These are phyloP conservation scores for Psittacula echo DNA, from an alignment of 2,797 vertebrate genomes.

Conservation along the genomic window DNA sequence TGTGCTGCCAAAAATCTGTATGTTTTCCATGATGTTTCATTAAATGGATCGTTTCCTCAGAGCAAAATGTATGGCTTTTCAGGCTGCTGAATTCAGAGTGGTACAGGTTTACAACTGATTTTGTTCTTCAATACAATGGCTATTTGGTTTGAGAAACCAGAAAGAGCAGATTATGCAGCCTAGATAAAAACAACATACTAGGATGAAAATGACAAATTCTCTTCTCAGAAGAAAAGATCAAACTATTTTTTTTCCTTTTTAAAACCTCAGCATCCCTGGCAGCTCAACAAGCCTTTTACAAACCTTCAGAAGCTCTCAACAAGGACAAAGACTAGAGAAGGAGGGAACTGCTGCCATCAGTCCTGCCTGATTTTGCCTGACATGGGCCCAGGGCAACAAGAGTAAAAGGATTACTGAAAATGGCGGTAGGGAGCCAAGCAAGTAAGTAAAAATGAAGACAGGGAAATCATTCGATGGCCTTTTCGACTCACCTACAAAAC, in stretches of 20 bases:
- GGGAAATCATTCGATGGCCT: not conserved
- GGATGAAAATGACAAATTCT: not conserved
- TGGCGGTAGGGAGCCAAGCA: not conserved
- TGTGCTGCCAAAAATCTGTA: conserved; percentile 24
- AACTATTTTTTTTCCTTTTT: not conserved
- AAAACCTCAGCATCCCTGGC: not conserved
- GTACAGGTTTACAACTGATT: not conserved
- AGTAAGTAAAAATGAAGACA: not conserved
- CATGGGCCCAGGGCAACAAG: not conserved
- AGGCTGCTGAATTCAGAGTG: not conserved
- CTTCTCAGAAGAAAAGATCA: not conserved
- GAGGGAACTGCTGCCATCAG: not conserved
- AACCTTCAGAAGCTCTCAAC: not conserved
- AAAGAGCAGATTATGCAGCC: not conserved
- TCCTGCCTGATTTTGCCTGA: not conserved
- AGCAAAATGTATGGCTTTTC: not conserved
- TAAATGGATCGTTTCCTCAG: not conserved
- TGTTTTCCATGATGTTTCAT: not conserved
- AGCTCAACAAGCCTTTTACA: not conserved
- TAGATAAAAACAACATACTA: not conserved
- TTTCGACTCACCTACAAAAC: not conserved
- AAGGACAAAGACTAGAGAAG: not conserved
- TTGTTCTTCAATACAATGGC: not conserved
- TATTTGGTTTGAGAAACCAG: not conserved
- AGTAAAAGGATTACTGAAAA: not conserved